phyloP scores from a whole-genome alignment of 1,140 invertebrate species.

The Drosophila nigromelanica region DNA sequence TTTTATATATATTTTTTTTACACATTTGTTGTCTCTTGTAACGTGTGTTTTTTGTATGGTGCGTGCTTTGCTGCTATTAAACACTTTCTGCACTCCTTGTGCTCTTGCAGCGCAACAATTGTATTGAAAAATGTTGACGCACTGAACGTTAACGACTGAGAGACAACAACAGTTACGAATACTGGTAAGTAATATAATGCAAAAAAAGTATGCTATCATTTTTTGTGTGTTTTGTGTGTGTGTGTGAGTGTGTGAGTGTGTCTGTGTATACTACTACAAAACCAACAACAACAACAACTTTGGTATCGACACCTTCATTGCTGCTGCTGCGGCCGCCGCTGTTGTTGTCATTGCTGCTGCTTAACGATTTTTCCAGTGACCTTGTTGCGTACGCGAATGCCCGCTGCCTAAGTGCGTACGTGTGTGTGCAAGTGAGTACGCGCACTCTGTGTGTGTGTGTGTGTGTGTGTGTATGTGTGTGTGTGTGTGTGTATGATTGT shows the following conservation, averaged over 20 bases:
- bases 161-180: slow-evolving; percentile 17
- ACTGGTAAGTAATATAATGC: slow-evolving; percentile 22
- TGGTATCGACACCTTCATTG: slow-evolving; percentile 49
- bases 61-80: slow-evolving; percentile 12
- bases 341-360: slow-evolving; percentile 36
- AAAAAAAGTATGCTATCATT: slow-evolving; percentile 11
- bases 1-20: slow-evolving; percentile 1
- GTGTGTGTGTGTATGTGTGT: slow-evolving; percentile 41
- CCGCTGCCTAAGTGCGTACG: slow-evolving; percentile 31
- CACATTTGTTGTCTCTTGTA: not conserved
- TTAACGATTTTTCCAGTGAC: slow-evolving; percentile 84
- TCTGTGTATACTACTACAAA: slow-evolving; percentile 58
- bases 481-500: slow-evolving; percentile 45
- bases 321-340: slow-evolving; percentile 28
- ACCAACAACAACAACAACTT: slow-evolving; percentile 24
- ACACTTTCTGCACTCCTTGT: not conserved
- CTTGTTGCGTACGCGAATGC: slow-evolving; percentile 82
- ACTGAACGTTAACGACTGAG: slow-evolving; percentile 1
- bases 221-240: not conserved
- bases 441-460: slow-evolving; percentile 20
- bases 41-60: slow-evolving; percentile 9
- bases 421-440: slow-evolving; percentile 15
- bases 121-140: slow-evolving; percentile 33
- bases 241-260: slow-evolving; percentile 7
- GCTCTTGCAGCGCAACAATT: slow-evolving; percentile 41